Evolutionary conservation across 2,797 vertebrate species (phyloP).

Genomic region (Tauraco hartlaubi): DNA sequence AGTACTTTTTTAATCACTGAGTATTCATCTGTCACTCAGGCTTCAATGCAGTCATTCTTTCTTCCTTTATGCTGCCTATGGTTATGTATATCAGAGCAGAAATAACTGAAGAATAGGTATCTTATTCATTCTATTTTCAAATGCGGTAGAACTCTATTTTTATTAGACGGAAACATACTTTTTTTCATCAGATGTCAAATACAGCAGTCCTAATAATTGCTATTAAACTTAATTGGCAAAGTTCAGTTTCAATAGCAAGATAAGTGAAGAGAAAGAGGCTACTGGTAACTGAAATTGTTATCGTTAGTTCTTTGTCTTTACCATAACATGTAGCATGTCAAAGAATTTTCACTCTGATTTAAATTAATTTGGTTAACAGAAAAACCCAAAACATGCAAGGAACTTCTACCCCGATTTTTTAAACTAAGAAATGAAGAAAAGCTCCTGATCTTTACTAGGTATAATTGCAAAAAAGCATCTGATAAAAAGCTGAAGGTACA

Average conservation of each 20-base stretch:
- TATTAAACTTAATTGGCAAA: constrained; percentile 41
- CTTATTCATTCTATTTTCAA: constrained; percentile 74
- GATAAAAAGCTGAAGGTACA: background rate
- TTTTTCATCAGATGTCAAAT: constrained; percentile 6
- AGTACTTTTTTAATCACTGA: constrained; percentile 55
- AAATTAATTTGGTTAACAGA: background rate
- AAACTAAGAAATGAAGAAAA: background rate
- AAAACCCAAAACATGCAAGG: background rate
- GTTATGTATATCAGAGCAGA: constrained; percentile 76
- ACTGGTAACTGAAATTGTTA: background rate
- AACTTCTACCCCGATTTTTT: background rate
- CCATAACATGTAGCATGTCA: background rate
- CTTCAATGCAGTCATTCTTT: constrained; percentile 67
- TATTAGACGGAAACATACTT: constrained; percentile 59
- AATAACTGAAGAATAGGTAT: constrained; percentile 72
- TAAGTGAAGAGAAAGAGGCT: background rate
- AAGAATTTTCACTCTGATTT: background rate
- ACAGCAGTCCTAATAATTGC: constrained; percentile 24
- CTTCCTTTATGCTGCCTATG: constrained; percentile 64
- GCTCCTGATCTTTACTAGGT: background rate
- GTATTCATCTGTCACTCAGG: constrained; percentile 71
- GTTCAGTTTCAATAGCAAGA: constrained; percentile 26
- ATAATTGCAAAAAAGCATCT: background rate
- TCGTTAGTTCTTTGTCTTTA: background rate
- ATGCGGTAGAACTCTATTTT: constrained; percentile 66